phyloP scores from a whole-genome alignment of 2,797 vertebrate species.

The Hylomyscus alleni region DNA sequence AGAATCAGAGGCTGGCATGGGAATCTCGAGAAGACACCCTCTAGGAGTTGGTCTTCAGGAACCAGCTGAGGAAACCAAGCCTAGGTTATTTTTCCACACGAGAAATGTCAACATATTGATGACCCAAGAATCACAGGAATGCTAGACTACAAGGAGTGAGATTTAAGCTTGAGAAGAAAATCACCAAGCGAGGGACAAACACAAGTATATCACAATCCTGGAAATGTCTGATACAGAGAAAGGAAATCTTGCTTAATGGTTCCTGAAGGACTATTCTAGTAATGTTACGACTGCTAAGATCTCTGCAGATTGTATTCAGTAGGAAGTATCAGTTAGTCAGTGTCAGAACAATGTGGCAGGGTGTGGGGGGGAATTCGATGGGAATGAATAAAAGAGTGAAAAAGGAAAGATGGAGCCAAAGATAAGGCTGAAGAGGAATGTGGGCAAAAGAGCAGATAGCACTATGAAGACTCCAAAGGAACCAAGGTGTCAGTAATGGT shows the following conservation, averaged over 20 bases:
- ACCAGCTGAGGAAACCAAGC: background rate
- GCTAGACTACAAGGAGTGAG: background rate
- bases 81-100: background rate
- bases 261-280: background rate
- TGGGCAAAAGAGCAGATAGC: background rate
- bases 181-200: background rate
- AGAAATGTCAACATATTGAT: slow-evolving; percentile 18
- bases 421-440: background rate
- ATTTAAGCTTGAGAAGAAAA: background rate
- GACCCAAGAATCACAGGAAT: background rate
- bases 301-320: background rate
- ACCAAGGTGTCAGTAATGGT: background rate
- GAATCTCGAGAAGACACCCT: background rate
- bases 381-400: background rate
- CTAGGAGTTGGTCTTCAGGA: background rate
- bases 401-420: background rate
- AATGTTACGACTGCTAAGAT: background rate
- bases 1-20: slow-evolving; percentile 11
- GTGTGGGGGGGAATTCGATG: background rate
- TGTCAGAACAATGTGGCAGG: background rate
- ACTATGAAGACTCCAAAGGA: slow-evolving; percentile 15
- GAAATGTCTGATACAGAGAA: background rate
- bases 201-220: background rate
- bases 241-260: background rate
- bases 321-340: background rate